Percentiles rank a stretch among this genome's conserved stretches.
These are phyloP conservation scores for Arctocebus calabarensis DNA, from an alignment of 2,797 vertebrate genomes.

Conservation along the genomic window DNA sequence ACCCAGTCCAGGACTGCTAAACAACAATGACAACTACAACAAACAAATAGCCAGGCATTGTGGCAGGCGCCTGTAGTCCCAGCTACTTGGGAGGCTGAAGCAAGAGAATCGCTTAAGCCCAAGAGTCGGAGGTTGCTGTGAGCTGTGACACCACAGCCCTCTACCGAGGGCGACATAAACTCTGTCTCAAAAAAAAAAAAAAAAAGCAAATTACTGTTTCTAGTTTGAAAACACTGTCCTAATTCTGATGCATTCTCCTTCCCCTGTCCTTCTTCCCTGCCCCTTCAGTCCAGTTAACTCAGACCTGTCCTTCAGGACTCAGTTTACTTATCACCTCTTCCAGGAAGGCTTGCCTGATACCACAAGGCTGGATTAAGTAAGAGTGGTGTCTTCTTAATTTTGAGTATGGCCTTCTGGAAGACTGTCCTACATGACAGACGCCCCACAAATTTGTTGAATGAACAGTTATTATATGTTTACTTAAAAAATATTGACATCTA, in stretches of 20 bases:
- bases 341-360: not conserved
- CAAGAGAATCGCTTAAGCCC: too few species aligned
- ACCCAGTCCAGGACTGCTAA: too few species aligned
- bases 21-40: too few species aligned
- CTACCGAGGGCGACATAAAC: too few species aligned
- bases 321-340: not conserved
- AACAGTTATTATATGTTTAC: conserved; percentile 13
- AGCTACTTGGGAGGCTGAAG: too few species aligned
- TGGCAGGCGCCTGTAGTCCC: too few species aligned
- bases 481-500: conserved; percentile 7
- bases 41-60: too few species aligned
- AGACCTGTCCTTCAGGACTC: not conserved
- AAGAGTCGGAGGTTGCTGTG: too few species aligned
- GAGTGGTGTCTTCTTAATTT: not conserved
- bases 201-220: not conserved
- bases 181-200: not conserved
- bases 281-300: not conserved
- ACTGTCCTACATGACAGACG: not conserved
- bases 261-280: too few species aligned
- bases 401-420: not conserved
- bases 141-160: too few species aligned
- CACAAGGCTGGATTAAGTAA: not conserved
- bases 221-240: conserved; percentile 22
- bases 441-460: not conserved
- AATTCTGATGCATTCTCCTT: not conserved